Evolutionary conservation across 1,140 invertebrate species (phyloP).

Genomic region (Papilio polytes): DNA sequence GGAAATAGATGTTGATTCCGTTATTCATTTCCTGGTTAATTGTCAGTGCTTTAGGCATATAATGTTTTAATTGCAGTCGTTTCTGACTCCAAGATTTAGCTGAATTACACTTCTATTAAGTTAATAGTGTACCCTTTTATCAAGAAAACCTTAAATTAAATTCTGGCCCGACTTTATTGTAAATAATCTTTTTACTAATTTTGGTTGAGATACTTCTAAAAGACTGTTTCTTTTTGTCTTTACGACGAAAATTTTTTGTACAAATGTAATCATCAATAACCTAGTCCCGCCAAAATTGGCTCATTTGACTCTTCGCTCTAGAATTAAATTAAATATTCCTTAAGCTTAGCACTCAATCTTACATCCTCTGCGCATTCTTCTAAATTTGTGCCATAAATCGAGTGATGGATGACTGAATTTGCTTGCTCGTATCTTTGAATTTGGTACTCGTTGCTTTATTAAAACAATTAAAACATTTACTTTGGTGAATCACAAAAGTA

Average conservation of each 20-base stretch:
- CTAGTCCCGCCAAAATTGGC: slow-evolving; percentile 19
- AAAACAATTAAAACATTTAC: background rate
- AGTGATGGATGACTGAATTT: slow-evolving; percentile 12
- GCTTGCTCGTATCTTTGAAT: background rate
- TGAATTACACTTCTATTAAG: background rate
- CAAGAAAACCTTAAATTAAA: background rate
- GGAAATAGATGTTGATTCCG: background rate
- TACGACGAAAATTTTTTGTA: slow-evolving; percentile 3
- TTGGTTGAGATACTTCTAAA: background rate
- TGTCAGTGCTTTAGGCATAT: background rate
- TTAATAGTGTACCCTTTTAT: background rate
- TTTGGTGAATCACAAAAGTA: background rate
- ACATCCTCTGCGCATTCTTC: background rate
- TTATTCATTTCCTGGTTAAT: slow-evolving; percentile 3
- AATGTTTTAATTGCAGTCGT: background rate
- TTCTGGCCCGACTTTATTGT: no score
- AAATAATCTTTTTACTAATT: background rate
- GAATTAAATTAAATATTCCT: slow-evolving; percentile 34
- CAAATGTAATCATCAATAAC: slow-evolving; percentile 34
- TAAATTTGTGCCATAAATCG: slow-evolving; percentile 18
- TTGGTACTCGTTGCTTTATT: background rate
- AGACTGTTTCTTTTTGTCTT: background rate
- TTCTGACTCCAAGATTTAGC: background rate
- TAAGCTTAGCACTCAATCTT: slow-evolving; percentile 37
- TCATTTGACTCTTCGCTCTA: slow-evolving; percentile 32